Conservation (phyloP, 2,113 vertebrate species). For the Rattus rattus region DNA sequence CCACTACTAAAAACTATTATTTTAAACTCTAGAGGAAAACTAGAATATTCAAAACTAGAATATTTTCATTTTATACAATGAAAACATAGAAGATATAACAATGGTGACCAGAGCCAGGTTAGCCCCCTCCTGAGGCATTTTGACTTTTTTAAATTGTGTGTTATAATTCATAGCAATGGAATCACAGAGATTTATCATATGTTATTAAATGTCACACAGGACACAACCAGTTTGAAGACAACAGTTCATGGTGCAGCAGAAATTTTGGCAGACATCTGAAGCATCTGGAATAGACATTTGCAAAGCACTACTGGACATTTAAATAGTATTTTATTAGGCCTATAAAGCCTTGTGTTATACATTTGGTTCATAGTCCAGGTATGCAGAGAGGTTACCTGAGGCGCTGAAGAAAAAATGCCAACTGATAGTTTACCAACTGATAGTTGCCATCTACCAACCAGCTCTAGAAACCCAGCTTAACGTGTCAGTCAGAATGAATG, state of each 20-base stretch:
- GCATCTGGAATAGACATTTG: neutral
- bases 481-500: neutral
- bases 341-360: neutral
- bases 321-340: conserved; percentile 11
- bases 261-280: neutral
- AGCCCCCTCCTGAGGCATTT: neutral
- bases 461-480: neutral
- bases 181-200: neutral
- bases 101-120: neutral
- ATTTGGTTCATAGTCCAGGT: neutral
- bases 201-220: neutral
- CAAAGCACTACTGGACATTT: neutral
- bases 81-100: neutral
- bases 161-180: neutral
- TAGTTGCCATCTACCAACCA: neutral
- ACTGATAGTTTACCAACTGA: neutral
- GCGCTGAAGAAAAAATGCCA: neutral
- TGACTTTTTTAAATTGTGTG: neutral
- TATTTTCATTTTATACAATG: neutral
- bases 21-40: neutral
- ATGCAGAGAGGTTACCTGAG: neutral
- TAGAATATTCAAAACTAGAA: too few species aligned
- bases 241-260: neutral
- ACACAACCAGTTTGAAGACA: neutral
- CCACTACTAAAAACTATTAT: neutral